phyloP scores from a whole-genome alignment of 2,113 vertebrate species.

The Oreochromis niloticus region DNA sequence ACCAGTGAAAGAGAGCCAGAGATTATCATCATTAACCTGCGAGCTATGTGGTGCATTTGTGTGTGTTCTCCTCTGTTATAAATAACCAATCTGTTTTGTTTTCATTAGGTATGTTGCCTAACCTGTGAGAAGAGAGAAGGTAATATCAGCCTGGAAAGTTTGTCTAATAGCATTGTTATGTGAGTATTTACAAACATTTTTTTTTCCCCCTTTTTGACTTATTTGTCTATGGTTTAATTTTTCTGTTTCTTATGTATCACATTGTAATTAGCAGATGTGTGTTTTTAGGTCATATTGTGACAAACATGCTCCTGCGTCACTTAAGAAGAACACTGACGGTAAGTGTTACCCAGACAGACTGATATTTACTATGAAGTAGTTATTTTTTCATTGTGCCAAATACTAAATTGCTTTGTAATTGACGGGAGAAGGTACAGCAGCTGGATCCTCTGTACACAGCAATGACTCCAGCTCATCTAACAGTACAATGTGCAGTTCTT shows the following conservation, averaged over 20 bases:
- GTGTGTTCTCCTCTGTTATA: background rate
- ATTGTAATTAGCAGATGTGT: background rate
- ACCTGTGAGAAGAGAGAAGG: background rate
- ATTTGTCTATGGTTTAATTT: background rate
- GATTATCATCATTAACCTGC: background rate
- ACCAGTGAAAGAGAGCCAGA: background rate
- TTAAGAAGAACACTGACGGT: background rate
- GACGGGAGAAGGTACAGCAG: background rate
- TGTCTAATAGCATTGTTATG: background rate
- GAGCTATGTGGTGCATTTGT: background rate
- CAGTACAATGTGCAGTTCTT: background rate
- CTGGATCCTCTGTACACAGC: background rate
- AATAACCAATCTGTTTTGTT: background rate
- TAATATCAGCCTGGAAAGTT: background rate
- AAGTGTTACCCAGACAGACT: background rate
- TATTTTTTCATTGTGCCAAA: background rate
- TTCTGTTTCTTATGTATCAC: background rate
- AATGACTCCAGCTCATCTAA: background rate
- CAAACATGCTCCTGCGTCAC: background rate
- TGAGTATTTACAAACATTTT: conserved; percentile 5
- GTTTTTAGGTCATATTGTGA: conserved; percentile 34
- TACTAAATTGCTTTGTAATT: background rate
- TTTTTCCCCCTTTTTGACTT: fast-evolving
- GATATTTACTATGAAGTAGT: background rate
- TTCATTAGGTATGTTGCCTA: background rate